Evolutionary conservation across 1,140 invertebrate genomes (phyloP).

Genomic region (Hormaphis cornu): DNA sequence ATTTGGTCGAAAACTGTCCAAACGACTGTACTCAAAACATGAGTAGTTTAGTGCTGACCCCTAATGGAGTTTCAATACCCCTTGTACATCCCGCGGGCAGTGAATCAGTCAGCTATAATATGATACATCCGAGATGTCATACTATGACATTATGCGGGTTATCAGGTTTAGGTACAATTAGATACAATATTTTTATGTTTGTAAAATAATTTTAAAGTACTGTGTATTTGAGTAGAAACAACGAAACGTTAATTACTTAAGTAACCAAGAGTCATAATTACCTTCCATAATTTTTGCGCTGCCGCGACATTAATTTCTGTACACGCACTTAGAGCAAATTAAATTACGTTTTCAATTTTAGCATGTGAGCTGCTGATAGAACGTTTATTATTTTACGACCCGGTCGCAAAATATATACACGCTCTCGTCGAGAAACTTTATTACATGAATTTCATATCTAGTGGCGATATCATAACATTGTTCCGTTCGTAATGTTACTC

Average conservation of each 20-base stretch:
- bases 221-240: too few relatives aligned
- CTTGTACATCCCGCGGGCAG: too few relatives aligned
- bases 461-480: neutral
- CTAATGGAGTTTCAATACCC: too few relatives aligned
- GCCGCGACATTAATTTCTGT: conserved; percentile 12
- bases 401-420: neutral
- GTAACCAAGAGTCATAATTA: conserved; percentile 2
- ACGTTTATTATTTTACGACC: conserved; percentile 5
- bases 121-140: too few relatives aligned
- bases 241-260: neutral
- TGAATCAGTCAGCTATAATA: too few relatives aligned
- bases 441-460: neutral
- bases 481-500: neutral
- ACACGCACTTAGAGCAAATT: neutral
- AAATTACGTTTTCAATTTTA: conserved; percentile 10
- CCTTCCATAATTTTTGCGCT: neutral
- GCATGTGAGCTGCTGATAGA: conserved; percentile 4
- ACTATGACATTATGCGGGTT: too few relatives aligned
- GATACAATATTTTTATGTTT: too few relatives aligned
- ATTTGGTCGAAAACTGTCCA: too few relatives aligned
- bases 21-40: too few relatives aligned
- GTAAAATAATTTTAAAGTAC: too few relatives aligned
- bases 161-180: too few relatives aligned
- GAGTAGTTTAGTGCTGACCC: too few relatives aligned
- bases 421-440: neutral